These are phyloP conservation scores for Urocitellus parryii DNA, from an alignment of 2,113 vertebrate species.

Conservation along the genomic window DNA sequence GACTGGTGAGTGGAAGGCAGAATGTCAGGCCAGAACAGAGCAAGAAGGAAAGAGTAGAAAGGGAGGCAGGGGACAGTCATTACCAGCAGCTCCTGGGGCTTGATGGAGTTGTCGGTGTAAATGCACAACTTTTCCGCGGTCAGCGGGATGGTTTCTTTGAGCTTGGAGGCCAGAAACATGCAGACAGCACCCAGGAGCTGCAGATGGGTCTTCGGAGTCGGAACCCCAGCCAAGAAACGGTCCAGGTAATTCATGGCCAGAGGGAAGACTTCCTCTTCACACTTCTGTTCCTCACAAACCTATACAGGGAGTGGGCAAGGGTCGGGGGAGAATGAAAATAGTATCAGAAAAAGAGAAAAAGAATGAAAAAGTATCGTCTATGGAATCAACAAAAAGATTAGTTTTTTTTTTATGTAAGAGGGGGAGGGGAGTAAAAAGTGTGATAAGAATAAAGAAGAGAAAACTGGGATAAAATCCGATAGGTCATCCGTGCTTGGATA, in stretches of 20 bases:
- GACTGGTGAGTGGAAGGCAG: not conserved
- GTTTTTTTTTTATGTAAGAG: not conserved
- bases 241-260: slow-evolving; percentile 99
- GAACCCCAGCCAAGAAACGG: slow-evolving; percentile 96
- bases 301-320: slow-evolving; percentile 72
- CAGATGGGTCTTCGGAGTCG: slow-evolving; percentile 96
- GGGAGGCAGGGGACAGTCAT: slow-evolving; percentile 80
- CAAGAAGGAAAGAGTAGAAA: too few relatives aligned
- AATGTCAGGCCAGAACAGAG: not conserved
- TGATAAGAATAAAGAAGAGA: slow-evolving; percentile 28
- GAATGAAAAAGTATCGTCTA: not conserved
- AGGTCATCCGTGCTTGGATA: not conserved
- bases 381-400: slow-evolving; percentile 11
- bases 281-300: slow-evolving; percentile 99
- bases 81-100: slow-evolving; percentile 97
- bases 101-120: slow-evolving; percentile 98
- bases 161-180: slow-evolving; percentile 98
- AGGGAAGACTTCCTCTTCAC: slow-evolving; percentile 98
- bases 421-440: slow-evolving; percentile 26
- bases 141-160: slow-evolving; percentile 97
- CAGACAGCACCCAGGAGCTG: slow-evolving; percentile 97
- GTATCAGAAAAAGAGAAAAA: slow-evolving; percentile 36
- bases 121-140: slow-evolving; percentile 98
- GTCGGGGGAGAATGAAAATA: not conserved
- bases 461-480: not conserved